These are phyloP conservation scores for Pagetopsis macropterus DNA, from an alignment of 2,797 vertebrate genomes.

Conservation along the genomic window DNA sequence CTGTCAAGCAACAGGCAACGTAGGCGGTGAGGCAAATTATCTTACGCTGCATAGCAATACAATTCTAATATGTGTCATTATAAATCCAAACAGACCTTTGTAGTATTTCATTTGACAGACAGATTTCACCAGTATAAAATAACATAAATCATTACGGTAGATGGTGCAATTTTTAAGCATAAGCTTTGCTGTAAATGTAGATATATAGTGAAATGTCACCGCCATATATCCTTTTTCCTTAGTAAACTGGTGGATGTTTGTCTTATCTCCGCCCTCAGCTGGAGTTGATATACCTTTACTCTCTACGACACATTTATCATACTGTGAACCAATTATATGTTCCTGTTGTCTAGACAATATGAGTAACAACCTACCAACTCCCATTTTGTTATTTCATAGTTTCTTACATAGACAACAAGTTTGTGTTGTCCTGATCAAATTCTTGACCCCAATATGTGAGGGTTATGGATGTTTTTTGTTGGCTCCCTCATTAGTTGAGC, in stretches of 20 bases:
- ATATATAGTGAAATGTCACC: slow-evolving; percentile 43
- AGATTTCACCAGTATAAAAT: background rate
- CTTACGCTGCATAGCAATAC: slow-evolving; percentile 5
- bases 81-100: slow-evolving; percentile 7
- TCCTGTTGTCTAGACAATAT: slow-evolving; percentile 15
- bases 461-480: background rate
- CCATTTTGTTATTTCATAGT: background rate
- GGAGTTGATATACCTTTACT: slow-evolving; percentile 35
- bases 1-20: slow-evolving; percentile 20
- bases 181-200: slow-evolving; percentile 2
- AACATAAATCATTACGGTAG: slow-evolving; percentile 43
- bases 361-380: slow-evolving; percentile 7
- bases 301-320: slow-evolving; percentile 57
- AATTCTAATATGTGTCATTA: background rate
- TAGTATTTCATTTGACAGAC: slow-evolving; percentile 12
- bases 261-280: slow-evolving; percentile 44
- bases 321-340: slow-evolving; percentile 43
- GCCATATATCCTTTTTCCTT: slow-evolving; percentile 24
- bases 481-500: background rate
- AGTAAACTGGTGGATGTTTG: slow-evolving; percentile 24
- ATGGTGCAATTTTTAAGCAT: slow-evolving; percentile 22
- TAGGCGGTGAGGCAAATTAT: background rate
- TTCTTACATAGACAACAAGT: slow-evolving; percentile 15
- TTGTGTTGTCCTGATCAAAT: background rate
- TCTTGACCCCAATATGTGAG: background rate